Evolutionary conservation across 2,888 invertebrate species (phyloP), one percentile per base, ranked within the genome.

Genomic region (Mythimna ferrago): DNA sequence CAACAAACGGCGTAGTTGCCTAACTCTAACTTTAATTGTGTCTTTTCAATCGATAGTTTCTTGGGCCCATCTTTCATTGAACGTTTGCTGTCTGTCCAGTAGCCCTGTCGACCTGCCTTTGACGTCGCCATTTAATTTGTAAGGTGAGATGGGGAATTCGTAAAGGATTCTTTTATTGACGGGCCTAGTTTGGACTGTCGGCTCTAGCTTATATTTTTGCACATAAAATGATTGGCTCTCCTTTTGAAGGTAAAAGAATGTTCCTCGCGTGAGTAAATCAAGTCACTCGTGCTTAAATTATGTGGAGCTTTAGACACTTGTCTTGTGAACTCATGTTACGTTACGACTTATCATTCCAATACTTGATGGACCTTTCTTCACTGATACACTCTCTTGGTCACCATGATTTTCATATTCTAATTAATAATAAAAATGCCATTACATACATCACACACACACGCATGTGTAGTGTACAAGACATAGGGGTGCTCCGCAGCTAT

Each of bases 21-120:
- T 94, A 95, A 95, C 95, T 94, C 94, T 93, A 95, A 96, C 93
- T 96, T 96, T 96, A 96, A 96, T 96, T 96, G 95, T 95, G 94
- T 94, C 95, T 94, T 95, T 96, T 95, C 95, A 96, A 96, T 96
- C 96, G 94, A 96, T 96, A 95, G 92, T 92, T 89, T 88, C 90
- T 89, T 89, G 87, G 89, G 90, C 80, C 88, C 89, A 90, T 90
- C 88, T 89, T 91, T 90, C 87, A 91, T 91, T 89, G 90, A 88
- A 89, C 82, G 87, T 84, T 83, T 86, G 86, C 85, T 73, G 85
- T 85, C 86, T 81, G 83, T 84, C 81, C 82, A 78, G 69, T 78
- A 84, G 82, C 84, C 63, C 65, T 68, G 67, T 54, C 79, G 84
- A 48, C 80, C 56, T 86, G 86, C 86, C 88, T 90, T 87, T 88